Evolutionary conservation across 1,140 invertebrate genomes (phyloP).

Genomic region (Plutomurus gul): DNA sequence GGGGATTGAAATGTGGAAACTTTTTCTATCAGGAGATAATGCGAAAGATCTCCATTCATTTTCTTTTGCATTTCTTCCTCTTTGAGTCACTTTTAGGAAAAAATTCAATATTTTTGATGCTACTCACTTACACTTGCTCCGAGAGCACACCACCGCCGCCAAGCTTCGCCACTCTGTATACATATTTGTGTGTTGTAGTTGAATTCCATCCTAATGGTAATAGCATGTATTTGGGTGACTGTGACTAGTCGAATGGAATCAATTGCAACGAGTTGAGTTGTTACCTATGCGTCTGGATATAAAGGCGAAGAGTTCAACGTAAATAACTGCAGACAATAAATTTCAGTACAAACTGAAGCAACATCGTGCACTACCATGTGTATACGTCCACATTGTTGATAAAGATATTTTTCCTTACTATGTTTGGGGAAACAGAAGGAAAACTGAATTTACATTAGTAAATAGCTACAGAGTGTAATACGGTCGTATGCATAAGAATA

Average conservation of each 20-base stretch:
- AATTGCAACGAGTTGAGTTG: background rate
- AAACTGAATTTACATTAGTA: too few species aligned
- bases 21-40: constrained; percentile 49
- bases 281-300: too few species aligned
- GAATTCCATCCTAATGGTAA: background rate
- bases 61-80: background rate
- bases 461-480: too few species aligned
- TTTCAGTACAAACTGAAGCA: too few species aligned
- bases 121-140: background rate
- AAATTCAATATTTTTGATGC: constrained; percentile 17
- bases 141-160: background rate
- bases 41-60: constrained; percentile 21
- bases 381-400: too few species aligned
- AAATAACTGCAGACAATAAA: too few species aligned
- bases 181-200: background rate
- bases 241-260: constrained; percentile 9
- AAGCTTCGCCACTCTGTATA: background rate
- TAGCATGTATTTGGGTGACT: background rate
- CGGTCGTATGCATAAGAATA: too few species aligned
- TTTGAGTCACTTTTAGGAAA: constrained; percentile 8
- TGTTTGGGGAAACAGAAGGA: too few species aligned
- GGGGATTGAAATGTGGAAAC: constrained; percentile 38
- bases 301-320: too few species aligned
- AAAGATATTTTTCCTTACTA: too few species aligned
- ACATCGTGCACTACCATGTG: too few species aligned